phyloP scores from a whole-genome alignment of 2,888 invertebrate genomes.

The Peribatodes rhomboidaria region DNA sequence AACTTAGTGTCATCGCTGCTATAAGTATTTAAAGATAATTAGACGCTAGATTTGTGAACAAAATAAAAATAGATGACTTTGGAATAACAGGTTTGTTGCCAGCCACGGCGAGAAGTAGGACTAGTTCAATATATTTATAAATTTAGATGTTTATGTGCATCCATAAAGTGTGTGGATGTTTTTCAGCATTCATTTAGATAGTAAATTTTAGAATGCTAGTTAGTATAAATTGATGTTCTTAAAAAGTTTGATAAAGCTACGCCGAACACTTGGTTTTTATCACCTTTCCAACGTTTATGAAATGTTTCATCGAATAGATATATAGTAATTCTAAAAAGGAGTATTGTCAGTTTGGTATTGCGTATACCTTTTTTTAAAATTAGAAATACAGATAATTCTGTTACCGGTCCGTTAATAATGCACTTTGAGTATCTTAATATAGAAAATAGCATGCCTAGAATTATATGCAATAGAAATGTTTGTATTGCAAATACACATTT shows the following conservation, averaged over 20 bases:
- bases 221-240: conserved; percentile 81
- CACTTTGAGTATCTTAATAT: conserved; percentile 66
- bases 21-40: conserved; percentile 31
- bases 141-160: conserved; percentile 82
- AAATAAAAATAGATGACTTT: conserved; percentile 57
- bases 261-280: conserved; percentile 47
- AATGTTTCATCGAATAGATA: conserved; percentile 51
- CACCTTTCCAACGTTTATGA: conserved; percentile 47
- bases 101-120: conserved; percentile 71
- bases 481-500: conserved; percentile 1
- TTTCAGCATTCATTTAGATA: conserved; percentile 81
- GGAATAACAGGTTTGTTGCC: conserved; percentile 72
- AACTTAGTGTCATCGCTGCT: conserved; percentile 16
- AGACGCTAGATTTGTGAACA: conserved; percentile 46
- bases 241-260: conserved; percentile 57
- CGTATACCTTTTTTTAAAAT: conserved; percentile 44
- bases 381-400: conserved; percentile 56
- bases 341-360: conserved; percentile 52
- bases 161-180: conserved; percentile 76
- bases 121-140: conserved; percentile 81
- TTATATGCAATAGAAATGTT: conserved; percentile 1
- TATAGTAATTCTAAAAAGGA: conserved; percentile 54
- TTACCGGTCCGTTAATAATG: conserved; percentile 74
- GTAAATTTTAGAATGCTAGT: conserved; percentile 86
- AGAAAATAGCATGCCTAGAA: conserved; percentile 45